Evolutionary conservation across 2,113 vertebrate genomes (phyloP).

Genomic region (Mastomys coucha): DNA sequence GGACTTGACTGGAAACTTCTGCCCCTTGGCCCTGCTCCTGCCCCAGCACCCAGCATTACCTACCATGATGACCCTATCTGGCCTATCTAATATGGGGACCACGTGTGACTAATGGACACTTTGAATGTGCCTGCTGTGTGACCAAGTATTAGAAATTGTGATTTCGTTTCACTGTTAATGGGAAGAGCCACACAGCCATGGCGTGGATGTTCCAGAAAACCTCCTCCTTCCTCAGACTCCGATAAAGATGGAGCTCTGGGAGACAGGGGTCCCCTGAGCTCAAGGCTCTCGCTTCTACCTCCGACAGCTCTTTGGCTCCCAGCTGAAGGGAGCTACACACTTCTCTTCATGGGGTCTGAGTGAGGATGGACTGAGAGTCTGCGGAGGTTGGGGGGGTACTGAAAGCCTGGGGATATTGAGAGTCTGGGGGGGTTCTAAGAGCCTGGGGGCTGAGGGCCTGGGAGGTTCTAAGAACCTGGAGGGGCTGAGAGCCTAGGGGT

Average conservation of each 20-base stretch:
- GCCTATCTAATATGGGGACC: neutral
- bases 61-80: neutral
- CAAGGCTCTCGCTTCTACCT: neutral
- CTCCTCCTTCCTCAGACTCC: neutral
- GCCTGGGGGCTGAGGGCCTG: neutral
- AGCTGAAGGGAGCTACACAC: neutral
- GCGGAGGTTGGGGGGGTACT: neutral
- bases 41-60: neutral
- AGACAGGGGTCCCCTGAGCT: neutral
- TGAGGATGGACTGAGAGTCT: neutral
- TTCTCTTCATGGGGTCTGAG: neutral
- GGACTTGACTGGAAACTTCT: neutral
- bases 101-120: rapidly evolving
- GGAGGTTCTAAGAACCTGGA: neutral
- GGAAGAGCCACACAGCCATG: neutral
- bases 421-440: neutral
- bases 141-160: neutral
- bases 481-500: neutral
- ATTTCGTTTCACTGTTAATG: neutral
- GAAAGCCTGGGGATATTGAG: neutral
- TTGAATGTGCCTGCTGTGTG: rapidly evolving
- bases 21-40: neutral
- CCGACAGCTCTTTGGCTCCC: neutral
- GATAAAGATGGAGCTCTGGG: neutral
- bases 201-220: neutral